phyloP scores from a whole-genome alignment of 1,140 invertebrate species.

The Himalopsyche phryganea region DNA sequence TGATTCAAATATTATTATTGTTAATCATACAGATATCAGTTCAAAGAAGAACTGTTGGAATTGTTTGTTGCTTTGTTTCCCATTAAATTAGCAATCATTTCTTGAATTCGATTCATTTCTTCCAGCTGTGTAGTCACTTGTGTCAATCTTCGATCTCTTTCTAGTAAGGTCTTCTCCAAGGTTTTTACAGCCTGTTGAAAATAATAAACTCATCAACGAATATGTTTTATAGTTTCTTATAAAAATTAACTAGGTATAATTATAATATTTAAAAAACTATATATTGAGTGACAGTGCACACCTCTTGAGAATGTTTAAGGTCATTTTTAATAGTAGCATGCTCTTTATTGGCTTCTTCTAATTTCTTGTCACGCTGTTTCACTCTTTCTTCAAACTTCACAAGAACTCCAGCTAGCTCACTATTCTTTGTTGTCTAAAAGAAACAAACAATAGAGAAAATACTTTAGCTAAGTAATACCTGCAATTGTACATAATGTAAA shows the following conservation, averaged over 20 bases:
- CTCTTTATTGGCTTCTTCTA: slow-evolving; percentile 42
- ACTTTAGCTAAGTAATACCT: no score
- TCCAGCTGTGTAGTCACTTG: slow-evolving; percentile 49
- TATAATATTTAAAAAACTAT: no score
- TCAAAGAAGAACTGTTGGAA: slow-evolving; percentile 11
- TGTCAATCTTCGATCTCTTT: slow-evolving; percentile 48
- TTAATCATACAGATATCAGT: no score
- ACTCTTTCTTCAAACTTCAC: slow-evolving; percentile 50
- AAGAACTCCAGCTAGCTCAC: slow-evolving; percentile 45
- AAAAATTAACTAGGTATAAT: no score
- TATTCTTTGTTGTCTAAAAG: slow-evolving; percentile 44
- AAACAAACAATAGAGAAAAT: no score
- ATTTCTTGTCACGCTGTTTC: slow-evolving; percentile 43
- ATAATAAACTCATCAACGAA: background rate
- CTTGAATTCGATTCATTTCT: slow-evolving; percentile 51
- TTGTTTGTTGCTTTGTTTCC: slow-evolving; percentile 16
- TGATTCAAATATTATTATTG: no score
- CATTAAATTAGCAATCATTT: slow-evolving; percentile 52
- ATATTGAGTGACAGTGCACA: slow-evolving; percentile 15
- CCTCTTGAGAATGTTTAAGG: slow-evolving; percentile 41
- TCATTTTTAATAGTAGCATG: slow-evolving; percentile 38
- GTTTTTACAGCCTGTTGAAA: slow-evolving; percentile 45
- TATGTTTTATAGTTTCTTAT: background rate
- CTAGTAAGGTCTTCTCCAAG: slow-evolving; percentile 48
- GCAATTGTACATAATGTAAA: no score